phyloP scores from a whole-genome alignment of 2,888 invertebrate species.

The Notodonta ziczac region DNA sequence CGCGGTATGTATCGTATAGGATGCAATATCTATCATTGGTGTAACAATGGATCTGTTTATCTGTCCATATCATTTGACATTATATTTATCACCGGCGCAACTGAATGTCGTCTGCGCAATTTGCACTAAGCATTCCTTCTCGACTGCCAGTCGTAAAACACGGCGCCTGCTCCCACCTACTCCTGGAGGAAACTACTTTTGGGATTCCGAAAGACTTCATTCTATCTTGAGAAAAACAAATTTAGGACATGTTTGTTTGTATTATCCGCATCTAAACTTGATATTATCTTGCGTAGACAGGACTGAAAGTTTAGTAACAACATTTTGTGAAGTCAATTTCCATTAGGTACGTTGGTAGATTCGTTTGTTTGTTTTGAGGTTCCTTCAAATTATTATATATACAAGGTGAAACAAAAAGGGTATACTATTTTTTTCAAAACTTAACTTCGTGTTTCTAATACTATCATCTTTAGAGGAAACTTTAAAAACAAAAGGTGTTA shows the following conservation, averaged over 20 bases:
- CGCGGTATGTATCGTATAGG: too few relatives aligned
- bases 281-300: slow-evolving; percentile 18
- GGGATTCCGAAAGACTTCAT: slow-evolving; percentile 38
- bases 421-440: too few relatives aligned
- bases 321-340: slow-evolving; percentile 7
- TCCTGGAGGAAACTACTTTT: slow-evolving; percentile 37
- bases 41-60: not conserved
- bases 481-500: too few relatives aligned
- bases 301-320: slow-evolving; percentile 3
- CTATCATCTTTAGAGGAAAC: too few relatives aligned
- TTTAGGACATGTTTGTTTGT: slow-evolving; percentile 28
- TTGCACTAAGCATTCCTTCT: slow-evolving; percentile 59
- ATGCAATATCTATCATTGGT: not conserved
- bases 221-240: slow-evolving; percentile 31
- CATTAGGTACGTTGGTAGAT: not conserved
- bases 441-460: too few relatives aligned
- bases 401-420: too few relatives aligned
- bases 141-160: slow-evolving; percentile 61
- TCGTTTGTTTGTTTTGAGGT: not conserved
- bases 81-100: slow-evolving; percentile 57
- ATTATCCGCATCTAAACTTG: slow-evolving; percentile 29
- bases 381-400: too few relatives aligned
- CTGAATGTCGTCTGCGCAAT: slow-evolving; percentile 56
- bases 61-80: slow-evolving; percentile 34
- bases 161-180: slow-evolving; percentile 43